Percentiles rank a stretch among this genome's conserved stretches.
Evolutionary conservation across 2,888 invertebrate genomes (phyloP).

Genomic region (Archaeoteleia sp.): DNA sequence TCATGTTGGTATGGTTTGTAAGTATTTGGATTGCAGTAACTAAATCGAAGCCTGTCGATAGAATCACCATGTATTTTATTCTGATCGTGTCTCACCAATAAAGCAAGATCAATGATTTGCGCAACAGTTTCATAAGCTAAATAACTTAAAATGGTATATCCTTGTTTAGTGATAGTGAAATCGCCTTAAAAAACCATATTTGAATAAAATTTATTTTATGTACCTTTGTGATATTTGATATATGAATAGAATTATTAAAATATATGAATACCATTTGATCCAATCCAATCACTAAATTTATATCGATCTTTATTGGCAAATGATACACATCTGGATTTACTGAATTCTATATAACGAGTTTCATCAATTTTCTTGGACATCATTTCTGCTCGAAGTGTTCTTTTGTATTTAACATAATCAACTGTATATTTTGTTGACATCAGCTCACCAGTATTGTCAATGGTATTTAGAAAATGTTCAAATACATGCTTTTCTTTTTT

Average conservation of each 20-base stretch:
- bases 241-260: too few relatives aligned
- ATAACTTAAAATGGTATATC: slow-evolving; percentile 87
- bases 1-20: slow-evolving; percentile 71
- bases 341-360: slow-evolving; percentile 82
- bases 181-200: slow-evolving; percentile 72
- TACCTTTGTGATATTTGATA: slow-evolving; percentile 8
- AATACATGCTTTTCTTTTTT: slow-evolving; percentile 55
- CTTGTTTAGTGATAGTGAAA: slow-evolving; percentile 79
- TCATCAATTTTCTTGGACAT: slow-evolving; percentile 76
- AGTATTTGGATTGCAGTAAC: slow-evolving; percentile 79
- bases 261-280: slow-evolving; percentile 64
- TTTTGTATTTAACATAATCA: slow-evolving; percentile 79
- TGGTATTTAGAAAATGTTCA: slow-evolving; percentile 63
- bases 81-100: slow-evolving; percentile 86
- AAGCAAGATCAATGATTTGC: slow-evolving; percentile 89
- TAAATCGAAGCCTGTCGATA: slow-evolving; percentile 80
- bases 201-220: slow-evolving; percentile 8
- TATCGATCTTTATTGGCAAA: slow-evolving; percentile 79
- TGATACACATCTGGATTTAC: slow-evolving; percentile 85
- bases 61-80: slow-evolving; percentile 82
- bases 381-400: slow-evolving; percentile 77
- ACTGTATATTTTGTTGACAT: slow-evolving; percentile 76
- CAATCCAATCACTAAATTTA: slow-evolving; percentile 70
- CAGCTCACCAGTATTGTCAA: slow-evolving; percentile 73
- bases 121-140: slow-evolving; percentile 94